Percentiles rank a stretch among this genome's conserved stretches.
Conservation (phyloP, 37 sponge, comb jelly and placozoan genomes). For the Mnemiopsis leidyi region DNA sequence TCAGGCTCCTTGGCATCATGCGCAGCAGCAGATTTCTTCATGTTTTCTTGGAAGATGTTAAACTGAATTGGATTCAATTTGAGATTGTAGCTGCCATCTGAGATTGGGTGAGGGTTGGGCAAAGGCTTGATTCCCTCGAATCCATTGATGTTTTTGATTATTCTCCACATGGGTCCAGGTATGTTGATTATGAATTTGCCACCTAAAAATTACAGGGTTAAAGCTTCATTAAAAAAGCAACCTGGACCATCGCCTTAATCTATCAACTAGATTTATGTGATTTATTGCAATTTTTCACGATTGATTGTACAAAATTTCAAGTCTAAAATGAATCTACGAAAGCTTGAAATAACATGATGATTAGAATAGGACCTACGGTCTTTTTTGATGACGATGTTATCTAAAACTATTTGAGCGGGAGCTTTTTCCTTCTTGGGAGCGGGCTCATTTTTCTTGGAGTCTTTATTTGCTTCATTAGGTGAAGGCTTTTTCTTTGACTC, state of each 20-base stretch:
- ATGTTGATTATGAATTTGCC: background rate
- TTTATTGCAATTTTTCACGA: no score
- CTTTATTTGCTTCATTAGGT: background rate
- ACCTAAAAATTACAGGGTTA: background rate
- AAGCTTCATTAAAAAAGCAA: no score
- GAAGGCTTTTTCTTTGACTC: background rate
- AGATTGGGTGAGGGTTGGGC: background rate
- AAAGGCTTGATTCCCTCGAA: background rate
- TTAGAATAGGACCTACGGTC: background rate
- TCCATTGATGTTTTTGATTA: background rate
- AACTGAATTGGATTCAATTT: background rate
- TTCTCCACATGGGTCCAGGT: background rate
- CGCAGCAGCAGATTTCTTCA: background rate
- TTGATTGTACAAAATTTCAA: no score
- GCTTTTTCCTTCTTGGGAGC: background rate
- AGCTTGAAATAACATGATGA: no score
- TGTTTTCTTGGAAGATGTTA: slow-evolving; percentile 1
- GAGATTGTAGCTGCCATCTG: slow-evolving; percentile 28
- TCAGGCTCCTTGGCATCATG: background rate
- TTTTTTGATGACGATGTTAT: background rate
- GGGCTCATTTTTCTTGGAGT: background rate
- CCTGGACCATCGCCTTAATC: no score
- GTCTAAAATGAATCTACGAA: no score
- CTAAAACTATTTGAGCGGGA: background rate
- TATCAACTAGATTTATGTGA: no score